Percentiles rank a stretch among this genome's conserved stretches.
phyloP scores from a whole-genome alignment of 2,113 vertebrate genomes.

The Fulica atra region DNA sequence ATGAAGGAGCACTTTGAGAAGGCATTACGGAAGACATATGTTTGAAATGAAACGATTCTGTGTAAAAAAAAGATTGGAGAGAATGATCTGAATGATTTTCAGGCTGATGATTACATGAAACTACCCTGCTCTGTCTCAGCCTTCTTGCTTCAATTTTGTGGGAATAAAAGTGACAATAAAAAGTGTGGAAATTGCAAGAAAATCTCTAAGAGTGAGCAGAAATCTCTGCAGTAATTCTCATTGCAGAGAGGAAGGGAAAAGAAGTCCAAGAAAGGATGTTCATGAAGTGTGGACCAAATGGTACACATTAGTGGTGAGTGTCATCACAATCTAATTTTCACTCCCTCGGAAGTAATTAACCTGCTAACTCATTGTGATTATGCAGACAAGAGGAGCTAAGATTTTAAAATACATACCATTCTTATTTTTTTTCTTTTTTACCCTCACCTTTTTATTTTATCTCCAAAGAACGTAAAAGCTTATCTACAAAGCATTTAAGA shows the following conservation, averaged over 20 bases:
- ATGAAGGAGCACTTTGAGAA: not conserved
- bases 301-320: not conserved
- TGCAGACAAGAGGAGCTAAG: not conserved
- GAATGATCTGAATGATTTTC: not conserved
- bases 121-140: not conserved
- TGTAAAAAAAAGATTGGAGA: not conserved
- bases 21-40: not conserved
- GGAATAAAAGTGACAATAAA: not conserved
- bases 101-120: conserved; percentile 13
- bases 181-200: conserved; percentile 4
- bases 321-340: not conserved
- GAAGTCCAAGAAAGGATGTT: not conserved
- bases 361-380: not conserved
- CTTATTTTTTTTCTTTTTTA: not conserved
- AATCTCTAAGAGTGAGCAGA: not conserved
- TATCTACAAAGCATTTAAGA: not conserved
- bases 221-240: not conserved
- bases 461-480: not conserved
- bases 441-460: not conserved
- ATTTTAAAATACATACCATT: not conserved
- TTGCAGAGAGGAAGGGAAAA: not conserved
- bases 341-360: conserved; percentile 1
- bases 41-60: conserved; percentile 7
- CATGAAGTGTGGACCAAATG: not conserved
- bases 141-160: not conserved